Base-by-base conservation (phyloP, 2,797 vertebrate genomes). In the Sebastes goodei region DNA sequence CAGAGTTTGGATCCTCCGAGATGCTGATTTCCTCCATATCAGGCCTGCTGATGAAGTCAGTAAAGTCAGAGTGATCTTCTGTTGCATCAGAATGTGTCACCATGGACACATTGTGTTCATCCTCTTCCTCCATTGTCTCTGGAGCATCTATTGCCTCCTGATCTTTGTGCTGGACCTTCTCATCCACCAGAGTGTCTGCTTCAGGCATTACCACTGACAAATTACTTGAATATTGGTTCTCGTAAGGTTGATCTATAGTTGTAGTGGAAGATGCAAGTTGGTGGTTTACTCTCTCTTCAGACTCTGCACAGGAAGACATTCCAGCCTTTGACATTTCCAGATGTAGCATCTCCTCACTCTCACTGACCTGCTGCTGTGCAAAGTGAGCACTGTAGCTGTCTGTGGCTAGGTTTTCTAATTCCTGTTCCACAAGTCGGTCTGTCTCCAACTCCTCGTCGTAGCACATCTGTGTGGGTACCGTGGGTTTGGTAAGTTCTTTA, bases 361-460 rank as follows among this genome's bases (percentile, higher is more conserved):
- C 32, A 5, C 1, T 10, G 8, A 53, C 30, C 62, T 84, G 81
- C 46, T 64, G 80, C 60, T 88, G 82, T 15, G 71, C 64, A 76
- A 94, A 93, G 68, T 85, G 81, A 71, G 59, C 33, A 7, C 73
- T 83, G 75, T 88, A 94, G 30, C 17, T 79, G 12, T 92, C 84
- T 3, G 88, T 89, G 7, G 86, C 86, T 1, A 93, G 29, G 4
- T 70, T 81, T 70, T 93, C 94, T 29, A 94, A 62, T 27, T 95
- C 92, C 78, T 88, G 77, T 53, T 94, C 93, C 80, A 93, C 90
- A 7, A 92, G 80, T 77, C 56, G 83, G 80, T 94, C 91, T 0
- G 25, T 92, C 15, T 94, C 93, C 14, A 88, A 17, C 52, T 93
- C 88, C 53, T 92, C 90, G 3, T 89, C 83, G 4, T 59, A 42